Evolutionary conservation across 2,797 vertebrate species (phyloP).

Genomic region (Sternotherus odoratus): DNA sequence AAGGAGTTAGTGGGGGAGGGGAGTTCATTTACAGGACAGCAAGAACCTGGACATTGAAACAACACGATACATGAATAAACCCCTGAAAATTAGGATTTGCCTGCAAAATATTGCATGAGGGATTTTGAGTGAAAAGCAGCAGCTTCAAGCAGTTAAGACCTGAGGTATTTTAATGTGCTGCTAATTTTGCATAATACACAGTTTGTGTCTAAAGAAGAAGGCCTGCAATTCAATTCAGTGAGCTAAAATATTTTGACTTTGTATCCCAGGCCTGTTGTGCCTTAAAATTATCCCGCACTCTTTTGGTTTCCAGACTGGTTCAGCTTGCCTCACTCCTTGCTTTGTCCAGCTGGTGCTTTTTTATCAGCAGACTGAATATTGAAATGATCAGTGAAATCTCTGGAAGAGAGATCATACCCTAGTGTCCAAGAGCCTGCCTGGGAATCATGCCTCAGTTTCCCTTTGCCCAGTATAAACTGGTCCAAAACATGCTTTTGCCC

Average conservation of each 20-base stretch:
- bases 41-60: background rate
- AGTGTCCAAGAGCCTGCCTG: background rate
- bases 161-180: background rate
- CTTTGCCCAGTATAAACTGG: background rate
- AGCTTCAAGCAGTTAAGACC: background rate
- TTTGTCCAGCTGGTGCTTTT: background rate
- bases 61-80: background rate
- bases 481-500: background rate
- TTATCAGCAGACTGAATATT: background rate
- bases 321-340: background rate
- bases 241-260: background rate
- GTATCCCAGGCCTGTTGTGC: background rate
- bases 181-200: background rate
- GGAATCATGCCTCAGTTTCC: background rate
- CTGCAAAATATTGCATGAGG: background rate
- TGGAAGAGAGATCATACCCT: background rate
- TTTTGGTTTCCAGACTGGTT: background rate
- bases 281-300: background rate
- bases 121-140: background rate
- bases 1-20: constrained; percentile 14
- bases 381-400: background rate
- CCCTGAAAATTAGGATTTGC: background rate
- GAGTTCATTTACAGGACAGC: constrained; percentile 61
- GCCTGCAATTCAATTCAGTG: background rate
- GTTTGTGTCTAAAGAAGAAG: background rate